phyloP scores from a whole-genome alignment of 2,888 invertebrate genomes.

The Drosophila yooni region DNA sequence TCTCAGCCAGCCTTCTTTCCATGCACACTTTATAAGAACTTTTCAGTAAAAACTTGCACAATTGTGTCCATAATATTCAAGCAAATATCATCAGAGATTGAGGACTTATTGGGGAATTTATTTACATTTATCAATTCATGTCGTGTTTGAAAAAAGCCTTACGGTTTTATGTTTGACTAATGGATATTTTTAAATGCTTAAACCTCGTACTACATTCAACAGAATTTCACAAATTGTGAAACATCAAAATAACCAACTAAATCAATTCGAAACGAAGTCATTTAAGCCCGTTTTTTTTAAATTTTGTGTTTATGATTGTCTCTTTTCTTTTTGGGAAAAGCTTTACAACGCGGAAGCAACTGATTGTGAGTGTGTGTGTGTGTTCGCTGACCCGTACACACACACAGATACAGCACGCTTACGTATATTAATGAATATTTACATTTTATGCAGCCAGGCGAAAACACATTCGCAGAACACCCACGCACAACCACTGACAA shows the following conservation, averaged over 20 bases:
- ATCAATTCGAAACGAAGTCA: background rate
- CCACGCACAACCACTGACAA: constrained; percentile 69
- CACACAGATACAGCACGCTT: constrained; percentile 6
- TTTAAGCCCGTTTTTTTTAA: constrained; percentile 5
- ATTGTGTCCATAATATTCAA: background rate
- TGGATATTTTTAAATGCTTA: background rate
- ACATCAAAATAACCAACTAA: background rate
- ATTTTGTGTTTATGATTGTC: constrained; percentile 5
- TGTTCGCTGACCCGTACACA: constrained; percentile 59
- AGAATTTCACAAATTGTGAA: background rate
- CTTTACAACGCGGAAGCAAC: constrained; percentile 25
- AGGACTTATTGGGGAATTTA: background rate
- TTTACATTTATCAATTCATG: background rate
- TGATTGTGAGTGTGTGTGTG: constrained; percentile 36
- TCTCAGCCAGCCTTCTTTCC: background rate
- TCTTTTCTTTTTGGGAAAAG: constrained; percentile 1
- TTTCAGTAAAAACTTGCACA: background rate
- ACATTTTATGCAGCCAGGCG: constrained; percentile 72
- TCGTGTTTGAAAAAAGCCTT: background rate
- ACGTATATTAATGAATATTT: constrained; percentile 70
- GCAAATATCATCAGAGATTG: background rate
- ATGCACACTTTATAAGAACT: background rate
- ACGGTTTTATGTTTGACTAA: background rate
- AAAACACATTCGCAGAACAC: constrained; percentile 34
- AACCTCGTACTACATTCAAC: background rate